Conservation (phyloP, 1,140 invertebrate species). For the Aradophagus sp. region DNA sequence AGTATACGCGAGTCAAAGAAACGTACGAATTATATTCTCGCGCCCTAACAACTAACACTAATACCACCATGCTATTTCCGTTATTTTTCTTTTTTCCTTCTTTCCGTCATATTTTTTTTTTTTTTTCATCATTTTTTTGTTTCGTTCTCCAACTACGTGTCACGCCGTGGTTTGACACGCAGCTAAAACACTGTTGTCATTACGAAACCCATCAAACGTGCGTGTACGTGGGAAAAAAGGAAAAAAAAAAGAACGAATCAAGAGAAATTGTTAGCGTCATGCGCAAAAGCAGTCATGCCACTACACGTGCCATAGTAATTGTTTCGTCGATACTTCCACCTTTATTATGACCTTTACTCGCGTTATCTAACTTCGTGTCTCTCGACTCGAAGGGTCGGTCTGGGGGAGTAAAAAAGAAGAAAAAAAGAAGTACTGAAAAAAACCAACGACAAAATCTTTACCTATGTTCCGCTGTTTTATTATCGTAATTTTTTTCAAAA, state of each 20-base stretch:
- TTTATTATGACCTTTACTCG: constrained; percentile 35
- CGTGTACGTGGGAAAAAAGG: constrained; percentile 4
- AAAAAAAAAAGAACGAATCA: no score
- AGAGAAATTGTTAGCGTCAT: no score
- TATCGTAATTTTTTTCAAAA: no score
- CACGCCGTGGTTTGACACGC: not conserved
- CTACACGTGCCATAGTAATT: constrained; percentile 53
- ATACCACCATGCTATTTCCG: no score
- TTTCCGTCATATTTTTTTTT: no score
- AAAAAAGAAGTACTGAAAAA: not conserved
- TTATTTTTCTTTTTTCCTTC: no score
- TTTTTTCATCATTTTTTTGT: no score
- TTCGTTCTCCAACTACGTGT: not conserved
- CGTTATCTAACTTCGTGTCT: constrained; percentile 3
- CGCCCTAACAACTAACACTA: no score
- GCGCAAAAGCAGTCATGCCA: constrained; percentile 18
- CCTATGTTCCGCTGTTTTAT: not conserved
- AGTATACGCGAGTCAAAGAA: constrained; percentile 8
- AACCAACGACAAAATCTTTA: not conserved
- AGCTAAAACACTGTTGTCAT: constrained; percentile 11
- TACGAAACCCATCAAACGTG: constrained; percentile 23
- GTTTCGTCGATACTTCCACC: constrained; percentile 49
- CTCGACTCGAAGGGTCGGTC: no score
- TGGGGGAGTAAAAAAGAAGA: no score
- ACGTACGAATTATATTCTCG: not conserved